Evolutionary conservation across 2,113 vertebrate genomes (phyloP).

Genomic region (Pipa parva): DNA sequence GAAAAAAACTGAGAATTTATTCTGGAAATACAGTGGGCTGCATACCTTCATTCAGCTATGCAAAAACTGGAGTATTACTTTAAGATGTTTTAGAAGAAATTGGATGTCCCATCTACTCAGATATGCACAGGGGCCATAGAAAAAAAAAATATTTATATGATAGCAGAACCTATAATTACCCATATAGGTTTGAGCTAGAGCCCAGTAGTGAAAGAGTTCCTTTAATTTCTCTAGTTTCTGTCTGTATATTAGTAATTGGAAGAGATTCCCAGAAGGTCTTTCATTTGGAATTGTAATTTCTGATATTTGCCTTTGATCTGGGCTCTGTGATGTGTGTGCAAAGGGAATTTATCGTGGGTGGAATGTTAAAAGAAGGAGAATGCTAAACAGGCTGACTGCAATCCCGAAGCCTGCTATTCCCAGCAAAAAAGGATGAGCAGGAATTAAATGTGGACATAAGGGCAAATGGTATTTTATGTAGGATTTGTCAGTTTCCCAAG

Average conservation of each 20-base stretch:
- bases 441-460: conserved; percentile 1
- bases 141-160: no score
- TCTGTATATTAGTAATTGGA: not conserved
- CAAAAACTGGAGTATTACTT: no score
- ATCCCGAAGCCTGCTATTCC: not conserved
- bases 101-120: no score
- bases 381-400: conserved; percentile 6
- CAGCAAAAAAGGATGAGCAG: not conserved
- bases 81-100: no score
- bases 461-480: not conserved
- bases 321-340: not conserved
- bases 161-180: no score
- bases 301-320: not conserved
- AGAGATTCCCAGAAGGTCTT: not conserved
- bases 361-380: not conserved
- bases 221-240: not conserved
- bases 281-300: conserved; percentile 1
- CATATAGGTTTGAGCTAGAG: no score
- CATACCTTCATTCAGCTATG: no score
- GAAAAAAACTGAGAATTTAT: no score
- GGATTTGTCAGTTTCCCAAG: fast-evolving
- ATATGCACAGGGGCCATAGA: no score
- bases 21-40: no score
- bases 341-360: not conserved
- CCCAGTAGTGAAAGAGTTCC: not conserved